Evolutionary conservation across 2,888 invertebrate genomes (phyloP), one percentile per base, ranked within the genome.

Genomic region (Ormyrus labotus): DNA sequence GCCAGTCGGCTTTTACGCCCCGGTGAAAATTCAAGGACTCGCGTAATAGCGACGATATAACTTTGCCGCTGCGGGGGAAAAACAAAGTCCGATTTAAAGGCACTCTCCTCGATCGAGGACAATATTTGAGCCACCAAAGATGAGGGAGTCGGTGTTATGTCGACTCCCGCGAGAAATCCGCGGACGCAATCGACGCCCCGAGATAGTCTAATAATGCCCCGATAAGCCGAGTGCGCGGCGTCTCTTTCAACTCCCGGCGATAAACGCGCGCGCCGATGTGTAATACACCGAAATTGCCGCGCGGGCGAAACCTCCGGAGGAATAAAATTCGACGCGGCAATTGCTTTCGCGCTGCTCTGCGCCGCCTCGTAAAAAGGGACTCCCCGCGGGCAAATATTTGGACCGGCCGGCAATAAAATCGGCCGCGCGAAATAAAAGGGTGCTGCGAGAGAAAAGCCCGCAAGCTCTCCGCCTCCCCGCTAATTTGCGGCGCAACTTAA

Each of bases 41-140:
- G 57, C 11, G 60, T 72, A 78, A 78, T 78, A 78, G 65, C 65
- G 11, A 72, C 51, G 71, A 78, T 78, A 78, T 13, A 72, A 72
- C 47, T 72, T 72, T 72, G 51, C 9, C 19, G 75, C 34, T 11
- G 45, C 65, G 68, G 50, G 47, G 68, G 76, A 53, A 68, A 60
- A 67, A 68, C 51, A 75, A 75, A 61, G 9, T 58, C 73, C 74
- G 79, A 79, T 74, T 79, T 74, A 19, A 19, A 19, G 19, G 19
- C 19, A 19, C 19, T 19, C 19, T 19, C 19, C 19, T 1, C 19
- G 19, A 19, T 19, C 19, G 19, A 19, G 19, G 19, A 19, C 19
- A 19, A 19, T 19, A 19, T 19, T 19, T 19, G 1, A 19, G 1
- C 19, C 19, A 19, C n/a, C 34, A 55, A 68, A 57, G 55, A 9